phyloP scores from a whole-genome alignment of 2,113 vertebrate species.

The Merops nubicus region DNA sequence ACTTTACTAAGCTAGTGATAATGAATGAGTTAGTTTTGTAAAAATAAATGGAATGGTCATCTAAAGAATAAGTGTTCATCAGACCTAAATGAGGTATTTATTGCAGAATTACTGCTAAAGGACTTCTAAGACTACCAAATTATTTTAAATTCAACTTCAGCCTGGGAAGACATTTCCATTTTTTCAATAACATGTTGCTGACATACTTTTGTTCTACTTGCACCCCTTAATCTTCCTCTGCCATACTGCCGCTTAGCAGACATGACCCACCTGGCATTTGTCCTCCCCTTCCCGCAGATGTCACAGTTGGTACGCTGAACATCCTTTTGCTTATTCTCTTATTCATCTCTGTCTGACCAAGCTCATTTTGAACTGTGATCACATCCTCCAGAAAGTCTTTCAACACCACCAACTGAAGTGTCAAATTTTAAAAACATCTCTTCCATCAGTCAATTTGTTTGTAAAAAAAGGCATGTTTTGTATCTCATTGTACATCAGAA shows the following conservation, averaged over 20 bases:
- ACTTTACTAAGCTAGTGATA: neutral
- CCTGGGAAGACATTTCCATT: neutral
- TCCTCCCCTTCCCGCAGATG: neutral
- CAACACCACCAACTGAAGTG: neutral
- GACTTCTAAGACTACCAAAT: neutral
- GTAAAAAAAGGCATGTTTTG: neutral
- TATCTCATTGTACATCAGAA: neutral
- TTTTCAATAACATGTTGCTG: neutral
- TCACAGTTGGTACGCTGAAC: neutral
- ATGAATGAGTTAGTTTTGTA: neutral
- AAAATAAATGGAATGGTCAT: slow-evolving; percentile 10
- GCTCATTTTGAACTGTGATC: neutral
- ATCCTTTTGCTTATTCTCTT: neutral
- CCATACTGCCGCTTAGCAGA: neutral
- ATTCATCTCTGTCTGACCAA: neutral
- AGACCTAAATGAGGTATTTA: neutral
- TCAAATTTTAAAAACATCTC: slow-evolving; percentile 15
- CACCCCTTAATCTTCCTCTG: neutral
- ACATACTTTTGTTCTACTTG: neutral
- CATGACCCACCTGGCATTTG: neutral
- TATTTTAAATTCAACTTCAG: neutral
- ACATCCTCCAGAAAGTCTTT: neutral
- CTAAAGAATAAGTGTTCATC: neutral
- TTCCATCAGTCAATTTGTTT: neutral
- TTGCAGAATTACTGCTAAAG: neutral